Evolutionary conservation across 1,140 invertebrate species (phyloP), one percentile per base, ranked within the genome.

Genomic region (Hetaerina americana): DNA sequence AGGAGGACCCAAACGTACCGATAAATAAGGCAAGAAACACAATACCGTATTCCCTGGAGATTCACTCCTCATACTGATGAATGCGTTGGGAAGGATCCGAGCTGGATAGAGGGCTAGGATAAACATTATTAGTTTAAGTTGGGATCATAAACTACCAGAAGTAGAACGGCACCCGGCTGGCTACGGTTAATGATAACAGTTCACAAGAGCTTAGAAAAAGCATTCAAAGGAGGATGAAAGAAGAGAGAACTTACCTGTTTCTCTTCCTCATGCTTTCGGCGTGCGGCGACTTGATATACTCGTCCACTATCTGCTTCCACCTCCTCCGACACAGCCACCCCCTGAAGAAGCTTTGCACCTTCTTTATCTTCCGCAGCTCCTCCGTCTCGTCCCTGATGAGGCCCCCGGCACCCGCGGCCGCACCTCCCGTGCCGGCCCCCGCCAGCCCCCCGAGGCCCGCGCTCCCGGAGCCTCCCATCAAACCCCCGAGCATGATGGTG

Each of bases 261-360:
- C 95, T 82, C 80, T 96, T 96, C 66, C 94, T 81, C 93, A 97
- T 96, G 78, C 90, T 95, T 79, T 96, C 94, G 0, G 94, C 94
- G 78, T 96, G 94, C 0, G 94, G 94, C 74, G 93, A 95, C 77
- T 94, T 94, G 75, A 97, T 97, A 80, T 97, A 97, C 77, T 96
- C 91, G 75, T 96, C 93, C 0, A 97, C 94, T 71, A 97, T 97
- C 79, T 95, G 93, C 81, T 96, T 96, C 95, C 95, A 97, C 70
- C 94, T 85, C 5, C 94, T 82, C n/a, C 95, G 85, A 80, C 94
- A 96, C 5, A 97, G 81, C 95, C 95, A 97, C 0, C 95, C 94
- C 5, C 94, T 86, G 81, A 96, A 96, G 81, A 97, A 96, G 78
- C 93, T 95, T 81, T 97, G 91, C 24, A 97, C 93, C 85, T 97